These are phyloP conservation scores for Myotis yumanensis DNA, from an alignment of 2,113 vertebrate genomes.

Conservation along the genomic window DNA sequence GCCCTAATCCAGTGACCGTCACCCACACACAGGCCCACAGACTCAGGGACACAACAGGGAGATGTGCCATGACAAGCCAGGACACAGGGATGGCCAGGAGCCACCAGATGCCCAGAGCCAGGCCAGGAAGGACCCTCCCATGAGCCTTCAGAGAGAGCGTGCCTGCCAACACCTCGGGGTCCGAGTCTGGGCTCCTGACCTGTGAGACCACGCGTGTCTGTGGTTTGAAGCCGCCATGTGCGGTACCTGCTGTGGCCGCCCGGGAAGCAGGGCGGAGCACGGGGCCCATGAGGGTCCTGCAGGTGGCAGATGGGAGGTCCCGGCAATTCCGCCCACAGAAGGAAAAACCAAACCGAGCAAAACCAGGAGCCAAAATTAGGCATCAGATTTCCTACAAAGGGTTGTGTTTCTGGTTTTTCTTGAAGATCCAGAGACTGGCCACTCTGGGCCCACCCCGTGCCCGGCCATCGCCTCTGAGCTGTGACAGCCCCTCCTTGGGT, in stretches of 20 bases:
- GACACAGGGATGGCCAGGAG: accelerated
- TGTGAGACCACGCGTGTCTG: not conserved
- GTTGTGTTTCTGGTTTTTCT: not conserved
- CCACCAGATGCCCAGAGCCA: accelerated
- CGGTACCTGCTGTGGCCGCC: too few species aligned
- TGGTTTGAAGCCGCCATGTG: not conserved
- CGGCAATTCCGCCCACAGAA: not conserved
- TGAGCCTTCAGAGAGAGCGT: accelerated
- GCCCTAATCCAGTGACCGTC: not conserved
- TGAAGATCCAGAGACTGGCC: too few species aligned
- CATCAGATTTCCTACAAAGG: not conserved
- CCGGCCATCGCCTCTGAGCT: accelerated
- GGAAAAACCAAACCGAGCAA: too few species aligned
- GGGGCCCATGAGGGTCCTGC: not conserved
- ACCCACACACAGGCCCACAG: not conserved
- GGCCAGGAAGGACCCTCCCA: too few species aligned
- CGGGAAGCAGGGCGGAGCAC: too few species aligned
- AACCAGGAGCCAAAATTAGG: not conserved
- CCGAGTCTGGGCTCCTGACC: not conserved
- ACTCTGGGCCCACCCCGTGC: not conserved
- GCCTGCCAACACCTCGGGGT: accelerated
- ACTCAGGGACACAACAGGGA: not conserved
- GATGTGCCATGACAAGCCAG: too few species aligned
- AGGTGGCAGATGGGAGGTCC: not conserved
- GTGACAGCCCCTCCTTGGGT: accelerated